phyloP scores from a whole-genome alignment of 2,888 invertebrate species.

The Chymomyza fuscimana region DNA sequence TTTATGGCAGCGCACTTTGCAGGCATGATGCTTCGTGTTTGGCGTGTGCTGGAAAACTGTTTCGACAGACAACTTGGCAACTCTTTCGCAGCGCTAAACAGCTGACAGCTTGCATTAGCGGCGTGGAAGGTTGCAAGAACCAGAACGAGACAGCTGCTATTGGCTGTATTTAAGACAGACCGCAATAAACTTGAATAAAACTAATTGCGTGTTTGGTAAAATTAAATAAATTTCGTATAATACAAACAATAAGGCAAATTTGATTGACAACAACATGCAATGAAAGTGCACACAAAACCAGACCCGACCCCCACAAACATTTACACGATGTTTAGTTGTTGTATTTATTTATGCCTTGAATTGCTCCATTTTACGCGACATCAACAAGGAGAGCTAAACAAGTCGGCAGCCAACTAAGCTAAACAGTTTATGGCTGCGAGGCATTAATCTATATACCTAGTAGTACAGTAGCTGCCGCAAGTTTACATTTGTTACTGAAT shows the following conservation, averaged over 20 bases:
- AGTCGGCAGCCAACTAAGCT: slow-evolving; percentile 48
- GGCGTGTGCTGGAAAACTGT: slow-evolving; percentile 12
- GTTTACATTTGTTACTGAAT: background rate
- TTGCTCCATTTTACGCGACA: background rate
- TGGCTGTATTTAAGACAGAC: slow-evolving; percentile 41
- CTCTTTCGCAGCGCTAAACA: slow-evolving; percentile 60
- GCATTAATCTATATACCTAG: slow-evolving; percentile 54
- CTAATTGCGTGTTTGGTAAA: slow-evolving; percentile 70
- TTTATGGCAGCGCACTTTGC: slow-evolving; percentile 44
- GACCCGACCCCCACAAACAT: slow-evolving; percentile 18
- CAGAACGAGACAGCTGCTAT: slow-evolving; percentile 14
- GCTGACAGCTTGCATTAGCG: slow-evolving; percentile 44
- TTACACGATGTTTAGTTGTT: slow-evolving; percentile 7
- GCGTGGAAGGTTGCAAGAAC: background rate
- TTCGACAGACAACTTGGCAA: slow-evolving; percentile 33
- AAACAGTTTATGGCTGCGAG: slow-evolving; percentile 61
- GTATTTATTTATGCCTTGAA: background rate
- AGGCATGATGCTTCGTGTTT: slow-evolving; percentile 48
- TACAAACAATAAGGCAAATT: slow-evolving; percentile 71
- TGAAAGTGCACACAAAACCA: slow-evolving; percentile 20
- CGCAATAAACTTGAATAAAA: slow-evolving; percentile 74
- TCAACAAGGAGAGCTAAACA: slow-evolving; percentile 58
- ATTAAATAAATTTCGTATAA: slow-evolving; percentile 72
- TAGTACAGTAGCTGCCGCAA: background rate
- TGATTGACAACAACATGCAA: slow-evolving; percentile 73